Conservation (phyloP, 2,797 vertebrate species). For the Lophius americanus region DNA sequence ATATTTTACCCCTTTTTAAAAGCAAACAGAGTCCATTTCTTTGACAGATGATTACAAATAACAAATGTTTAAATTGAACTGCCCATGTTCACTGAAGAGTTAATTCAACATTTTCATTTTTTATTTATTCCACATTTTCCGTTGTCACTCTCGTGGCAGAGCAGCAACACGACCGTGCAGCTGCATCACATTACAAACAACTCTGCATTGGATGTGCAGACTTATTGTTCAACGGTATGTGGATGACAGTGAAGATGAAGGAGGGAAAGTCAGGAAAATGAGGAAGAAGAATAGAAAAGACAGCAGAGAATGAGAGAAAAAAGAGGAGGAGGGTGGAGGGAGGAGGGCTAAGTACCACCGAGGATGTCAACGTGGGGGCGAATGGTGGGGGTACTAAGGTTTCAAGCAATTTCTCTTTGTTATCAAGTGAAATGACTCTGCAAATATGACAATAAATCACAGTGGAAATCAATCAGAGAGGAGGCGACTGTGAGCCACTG, state of each 20-base stretch:
- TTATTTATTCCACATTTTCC: slow-evolving; percentile 12
- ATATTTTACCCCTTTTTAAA: not conserved
- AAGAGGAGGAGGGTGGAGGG: slow-evolving; percentile 35
- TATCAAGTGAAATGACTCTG: slow-evolving; percentile 99
- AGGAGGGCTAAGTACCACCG: slow-evolving; percentile 61
- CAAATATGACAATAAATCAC: slow-evolving; percentile 99
- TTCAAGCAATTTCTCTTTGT: slow-evolving; percentile 95
- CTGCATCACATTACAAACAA: slow-evolving; percentile 59
- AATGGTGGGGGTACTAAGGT: slow-evolving; percentile 78
- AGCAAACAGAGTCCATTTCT: not conserved
- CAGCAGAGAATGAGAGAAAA: slow-evolving; percentile 55
- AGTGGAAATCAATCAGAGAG: slow-evolving; percentile 95
- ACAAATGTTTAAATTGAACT: not conserved
- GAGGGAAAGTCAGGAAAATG: slow-evolving; percentile 54
- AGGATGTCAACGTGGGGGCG: slow-evolving; percentile 72
- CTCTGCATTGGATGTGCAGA: slow-evolving; percentile 46
- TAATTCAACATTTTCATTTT: not conserved
- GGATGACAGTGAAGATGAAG: slow-evolving; percentile 54
- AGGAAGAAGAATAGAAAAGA: slow-evolving; percentile 55
- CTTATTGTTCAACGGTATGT: slow-evolving; percentile 46
- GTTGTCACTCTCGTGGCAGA: not conserved
- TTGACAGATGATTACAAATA: not conserved
- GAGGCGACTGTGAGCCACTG: slow-evolving; percentile 97
- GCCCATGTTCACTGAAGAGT: no score
- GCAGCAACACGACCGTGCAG: slow-evolving; percentile 18